phyloP scores from a whole-genome alignment of 23 tunicate genomes.

The Phallusia fumigata region DNA sequence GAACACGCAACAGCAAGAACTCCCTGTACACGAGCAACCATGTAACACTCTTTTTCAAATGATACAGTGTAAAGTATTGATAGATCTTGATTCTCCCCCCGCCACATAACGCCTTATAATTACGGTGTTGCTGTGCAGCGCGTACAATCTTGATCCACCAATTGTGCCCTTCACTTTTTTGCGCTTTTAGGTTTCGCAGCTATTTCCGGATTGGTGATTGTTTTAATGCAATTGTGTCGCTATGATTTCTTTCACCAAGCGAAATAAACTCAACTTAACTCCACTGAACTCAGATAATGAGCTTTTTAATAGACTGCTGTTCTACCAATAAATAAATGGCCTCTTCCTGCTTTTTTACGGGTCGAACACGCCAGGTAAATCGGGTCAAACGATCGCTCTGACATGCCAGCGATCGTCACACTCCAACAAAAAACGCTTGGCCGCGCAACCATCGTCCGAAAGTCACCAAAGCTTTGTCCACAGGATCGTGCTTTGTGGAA shows the following conservation, averaged over 20 bases:
- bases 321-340: neutral
- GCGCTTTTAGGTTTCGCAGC: too few relatives aligned
- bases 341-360: neutral
- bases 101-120: too few relatives aligned
- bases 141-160: too few relatives aligned
- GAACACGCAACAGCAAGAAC: neutral
- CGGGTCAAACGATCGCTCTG: neutral
- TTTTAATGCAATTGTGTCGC: too few relatives aligned
- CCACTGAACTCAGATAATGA: too few relatives aligned
- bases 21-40: conserved; percentile 3
- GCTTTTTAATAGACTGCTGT: conserved; percentile 1
- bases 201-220: too few relatives aligned
- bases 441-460: neutral
- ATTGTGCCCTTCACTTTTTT: too few relatives aligned
- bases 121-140: too few relatives aligned
- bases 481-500: conserved; percentile 1
- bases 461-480: neutral
- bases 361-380: neutral
- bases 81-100: neutral
- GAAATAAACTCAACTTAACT: too few relatives aligned
- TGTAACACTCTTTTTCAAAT: neutral
- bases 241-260: too few relatives aligned
- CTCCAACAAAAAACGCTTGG: neutral
- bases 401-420: conserved; percentile 1
- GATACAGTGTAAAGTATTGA: neutral